Evolutionary conservation across 2,888 invertebrate genomes (phyloP), one percentile per base, ranked within the genome.

Genomic region (Torymus auratus): DNA sequence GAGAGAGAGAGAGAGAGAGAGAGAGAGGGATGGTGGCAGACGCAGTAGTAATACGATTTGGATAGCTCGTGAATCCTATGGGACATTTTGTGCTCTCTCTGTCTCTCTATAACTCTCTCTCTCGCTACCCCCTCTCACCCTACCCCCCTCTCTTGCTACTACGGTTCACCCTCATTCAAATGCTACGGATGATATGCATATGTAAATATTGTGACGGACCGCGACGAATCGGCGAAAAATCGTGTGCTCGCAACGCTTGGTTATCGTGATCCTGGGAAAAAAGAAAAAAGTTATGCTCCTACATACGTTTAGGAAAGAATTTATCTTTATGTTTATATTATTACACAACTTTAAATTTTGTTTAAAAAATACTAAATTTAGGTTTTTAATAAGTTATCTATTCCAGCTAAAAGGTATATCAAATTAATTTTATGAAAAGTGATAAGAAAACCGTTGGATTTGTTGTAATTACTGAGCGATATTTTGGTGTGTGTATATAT

Each of bases 191-290:
- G 87, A 88, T 89, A 90, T 90, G 89, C 91, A 89, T 90, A 91
- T 90, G 89, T 89, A 91, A 90, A 90, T 91, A 90, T 86, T 86
- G 86, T 85, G 86, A 88, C 84, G 85, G 86, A 88, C 87, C 87
- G 85, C 87, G 85, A 85, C 87, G 76, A 88, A 88, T 88, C 76
- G 86, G 80, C 83, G 82, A 84, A 81, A 83, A 84, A 82, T 78
- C 28, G 64, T 50, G 3, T 11, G 50, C 13, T 3, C 62, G 12
- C 41, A 41, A 41, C 7, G n/a, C 14, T 17, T 23, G 23, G 55
- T 41, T 69, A 65, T 60, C n/a, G 55, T 4, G 23, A 60, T 41
- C 71, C 55, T 76, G 72, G 65, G 72, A 75, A 75, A 80, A 75
- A 62, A 23, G 5, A 74, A 74, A 17, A n/a, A 20, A 41, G 41